Evolutionary conservation across 2,113 vertebrate species (phyloP), one percentile per base, ranked within the genome.

Genomic region (Erinaceus europaeus): DNA sequence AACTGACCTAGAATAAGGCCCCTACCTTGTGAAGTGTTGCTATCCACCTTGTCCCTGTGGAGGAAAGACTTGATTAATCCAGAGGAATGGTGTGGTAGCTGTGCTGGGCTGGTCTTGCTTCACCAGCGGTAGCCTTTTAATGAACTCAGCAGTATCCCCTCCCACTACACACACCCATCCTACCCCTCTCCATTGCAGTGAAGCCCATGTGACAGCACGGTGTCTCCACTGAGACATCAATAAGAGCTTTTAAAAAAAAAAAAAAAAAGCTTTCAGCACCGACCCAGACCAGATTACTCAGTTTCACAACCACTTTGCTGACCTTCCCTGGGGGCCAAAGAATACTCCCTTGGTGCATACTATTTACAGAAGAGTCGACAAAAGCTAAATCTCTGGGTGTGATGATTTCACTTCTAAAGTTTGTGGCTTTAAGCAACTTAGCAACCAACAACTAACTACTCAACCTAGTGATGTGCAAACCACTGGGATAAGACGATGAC

Each of bases 171-270:
- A 44, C 67, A 89, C 82, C 65, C 59, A 18, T 78, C 59, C 71
- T 79, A 61, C 57, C 90, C 75, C 88, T 94, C 89, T 94, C 93
- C 73, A 8, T 68, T 2, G 2, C 89, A 76, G 32, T 6, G 44
- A 94, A 86, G 89, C 83, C 81, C 91, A 90, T 91, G 89, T 96
- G 95, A 96, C 94, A 94, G 93, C 77, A 74, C 7, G 73, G 72
- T 86, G 89, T 95, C 84, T 95, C 95, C 94, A 95, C 74, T 0
- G 85, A 96, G 96, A 96, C 91, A 95, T 94, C 95, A 96, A 42
- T 96, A 95, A 96, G 86, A 96, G 96, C 96, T n/a, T n/a, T n/a
- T n/a, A n/a, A n/a, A n/a, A n/a, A n/a, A n/a, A n/a, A n/a, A n/a
- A n/a, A n/a, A n/a, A n/a, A n/a, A n/a, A n/a, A n/a, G n/a, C n/a